A percentile compares a stretch with the other conserved stretches of the same genome.
Conservation (phyloP, 2,888 invertebrate species). For the Agonopterix subpropinquella region DNA sequence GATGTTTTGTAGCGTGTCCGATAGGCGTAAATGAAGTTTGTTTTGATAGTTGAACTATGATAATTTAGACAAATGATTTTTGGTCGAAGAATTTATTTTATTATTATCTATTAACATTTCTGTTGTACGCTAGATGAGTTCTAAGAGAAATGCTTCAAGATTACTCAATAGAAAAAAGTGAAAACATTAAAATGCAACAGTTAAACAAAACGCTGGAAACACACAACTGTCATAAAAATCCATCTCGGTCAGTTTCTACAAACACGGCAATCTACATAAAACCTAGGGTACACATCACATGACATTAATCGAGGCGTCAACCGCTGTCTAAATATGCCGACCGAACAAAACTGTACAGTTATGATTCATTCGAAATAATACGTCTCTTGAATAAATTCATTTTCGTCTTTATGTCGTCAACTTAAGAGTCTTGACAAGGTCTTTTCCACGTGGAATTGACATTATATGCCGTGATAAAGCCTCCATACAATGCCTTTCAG, state of each 20-base stretch:
- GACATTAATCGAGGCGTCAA: conserved; percentile 58
- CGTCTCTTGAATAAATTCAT: too few species aligned
- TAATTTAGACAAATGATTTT: conserved; percentile 6
- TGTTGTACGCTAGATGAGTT: too few species aligned
- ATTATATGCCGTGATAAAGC: conserved; percentile 36
- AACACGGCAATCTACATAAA: conserved; percentile 27
- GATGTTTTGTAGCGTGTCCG: conserved; percentile 36
- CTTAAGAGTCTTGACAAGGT: too few species aligned
- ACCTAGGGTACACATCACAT: conserved; percentile 19
- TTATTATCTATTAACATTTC: too few species aligned
- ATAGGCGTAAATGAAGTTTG: conserved; percentile 27
- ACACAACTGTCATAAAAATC: conserved; percentile 1
- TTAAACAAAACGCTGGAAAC: background rate
- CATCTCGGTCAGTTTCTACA: conserved; percentile 27
- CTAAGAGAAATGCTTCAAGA: too few species aligned
- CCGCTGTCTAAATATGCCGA: conserved; percentile 51
- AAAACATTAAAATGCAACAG: conserved; percentile 1
- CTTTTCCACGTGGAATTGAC: too few species aligned
- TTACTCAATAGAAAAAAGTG: background rate
- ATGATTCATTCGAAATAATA: too few species aligned
- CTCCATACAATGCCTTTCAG: conserved; percentile 53
- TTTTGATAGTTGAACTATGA: conserved; percentile 31
- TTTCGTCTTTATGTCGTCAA: too few species aligned
- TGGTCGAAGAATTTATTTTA: background rate
- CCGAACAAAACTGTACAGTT: conserved; percentile 51